These are phyloP conservation scores for Coregonus clupeaformis DNA, from an alignment of 2,113 vertebrate genomes.

Conservation along the genomic window DNA sequence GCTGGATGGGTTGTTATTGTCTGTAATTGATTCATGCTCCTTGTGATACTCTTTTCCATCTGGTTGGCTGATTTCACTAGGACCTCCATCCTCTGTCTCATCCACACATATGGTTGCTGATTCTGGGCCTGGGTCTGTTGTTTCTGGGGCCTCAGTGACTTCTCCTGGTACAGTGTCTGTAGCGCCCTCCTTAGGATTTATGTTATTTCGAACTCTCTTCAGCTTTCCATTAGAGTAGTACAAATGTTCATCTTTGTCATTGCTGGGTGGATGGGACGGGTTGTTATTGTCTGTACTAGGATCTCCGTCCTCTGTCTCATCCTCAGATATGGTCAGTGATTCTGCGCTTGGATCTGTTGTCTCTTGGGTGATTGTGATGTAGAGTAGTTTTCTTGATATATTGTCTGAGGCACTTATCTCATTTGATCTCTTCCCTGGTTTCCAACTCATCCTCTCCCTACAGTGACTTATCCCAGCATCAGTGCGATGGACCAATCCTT, in stretches of 20 bases:
- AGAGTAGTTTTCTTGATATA: no score
- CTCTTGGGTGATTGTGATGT: background rate
- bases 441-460: background rate
- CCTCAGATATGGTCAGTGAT: background rate
- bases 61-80: background rate
- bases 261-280: background rate
- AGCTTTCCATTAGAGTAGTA: background rate
- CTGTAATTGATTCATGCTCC: background rate
- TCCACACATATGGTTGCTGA: background rate
- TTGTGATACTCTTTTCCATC: background rate
- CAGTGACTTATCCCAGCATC: background rate
- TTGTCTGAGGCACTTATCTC: background rate
- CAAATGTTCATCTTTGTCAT: background rate
- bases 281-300: background rate
- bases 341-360: background rate
- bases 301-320: background rate
- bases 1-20: background rate
- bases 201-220: background rate
- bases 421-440: background rate
- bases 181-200: background rate
- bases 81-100: background rate
- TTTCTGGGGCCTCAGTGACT: background rate
- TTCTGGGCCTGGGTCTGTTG: background rate
- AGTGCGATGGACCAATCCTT: slow-evolving; percentile 18
- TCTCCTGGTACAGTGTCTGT: no score